A percentile compares a stretch with the other conserved stretches of the same genome.
Conservation (phyloP, 2,888 invertebrate genomes). For the Ormyrus rosae region DNA sequence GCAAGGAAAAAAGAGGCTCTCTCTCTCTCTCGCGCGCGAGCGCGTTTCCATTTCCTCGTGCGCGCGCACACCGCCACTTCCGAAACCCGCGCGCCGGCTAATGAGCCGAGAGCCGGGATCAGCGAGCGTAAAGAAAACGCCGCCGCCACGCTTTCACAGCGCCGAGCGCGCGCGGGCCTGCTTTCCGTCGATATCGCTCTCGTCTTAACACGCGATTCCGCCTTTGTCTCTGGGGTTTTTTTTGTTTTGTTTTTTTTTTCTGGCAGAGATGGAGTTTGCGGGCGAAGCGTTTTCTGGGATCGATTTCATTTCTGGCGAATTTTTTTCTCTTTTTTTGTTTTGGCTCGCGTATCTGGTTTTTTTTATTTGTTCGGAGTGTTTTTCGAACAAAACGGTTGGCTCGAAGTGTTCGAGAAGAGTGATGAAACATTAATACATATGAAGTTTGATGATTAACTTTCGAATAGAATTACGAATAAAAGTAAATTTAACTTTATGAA, state of each 20-base stretch:
- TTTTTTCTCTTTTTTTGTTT: neutral
- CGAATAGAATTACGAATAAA: no score
- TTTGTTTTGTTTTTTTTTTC: neutral
- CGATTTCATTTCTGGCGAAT: no score
- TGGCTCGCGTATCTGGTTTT: neutral
- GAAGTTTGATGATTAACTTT: no score
- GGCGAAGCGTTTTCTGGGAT: no score
- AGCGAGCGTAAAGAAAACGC: constrained; percentile 48
- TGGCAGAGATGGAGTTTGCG: neutral
- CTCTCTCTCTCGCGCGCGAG: neutral
- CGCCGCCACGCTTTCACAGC: constrained; percentile 52
- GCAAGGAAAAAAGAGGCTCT: constrained; percentile 10
- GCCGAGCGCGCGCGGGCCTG: neutral
- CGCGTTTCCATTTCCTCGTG: constrained; percentile 22
- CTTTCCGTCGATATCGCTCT: constrained; percentile 25
- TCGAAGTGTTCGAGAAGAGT: no score
- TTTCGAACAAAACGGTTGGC: neutral
- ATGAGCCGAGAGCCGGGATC: constrained; percentile 20
- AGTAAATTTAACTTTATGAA: no score
- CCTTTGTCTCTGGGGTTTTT: constrained; percentile 3
- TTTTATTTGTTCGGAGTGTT: neutral
- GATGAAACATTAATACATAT: no score
- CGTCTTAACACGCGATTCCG: constrained; percentile 20
- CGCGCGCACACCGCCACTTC: constrained; percentile 13
- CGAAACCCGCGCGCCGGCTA: constrained; percentile 28